Base-by-base conservation (phyloP, 92 coral and sea anemone genomes). In the Chrysogorgia sp. region DNA sequence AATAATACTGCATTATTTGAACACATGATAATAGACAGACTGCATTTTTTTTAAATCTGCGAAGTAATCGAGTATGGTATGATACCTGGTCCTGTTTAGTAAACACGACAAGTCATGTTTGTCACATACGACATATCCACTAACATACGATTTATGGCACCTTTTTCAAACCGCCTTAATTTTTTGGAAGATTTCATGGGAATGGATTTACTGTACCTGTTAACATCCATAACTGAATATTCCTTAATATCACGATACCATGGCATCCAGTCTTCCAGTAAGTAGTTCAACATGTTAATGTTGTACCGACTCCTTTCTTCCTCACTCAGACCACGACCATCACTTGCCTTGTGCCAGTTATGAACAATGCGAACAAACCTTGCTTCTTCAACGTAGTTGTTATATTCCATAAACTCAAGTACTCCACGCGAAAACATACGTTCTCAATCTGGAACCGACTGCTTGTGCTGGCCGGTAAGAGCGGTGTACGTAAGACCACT, bases 401-500 rank as follows among this genome's bases (percentile, higher is more conserved):
- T 55, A 0, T 31, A 15, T 23, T 45, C 61, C 67, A 86, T 50
- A 58, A 74, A 88, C n/a, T 77, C 14, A 5, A 80, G 26, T 15
- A 88, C 81, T 12, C 86, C 86, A 21, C 66, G 33, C 0, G 92
- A 85, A 1, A 84, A 74, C 32, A 88, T 7, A 21, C 69, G 52
- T 26, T 83, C 91, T 6, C 67, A 71, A 74, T 87, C 91, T 22
- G 88, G 78, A 26, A 87, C 85, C 0, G 78, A 74, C 28, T 87
- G 91, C 62, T 87, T 87, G 32, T 83, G 69, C 78, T 79, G 63
- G 1, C 91, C 91, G 1, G 88, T 88, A n/a, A 88, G 56, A n/a
- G 92, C 87, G 10, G 84, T 82, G 43, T 85, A 85, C 10, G 92
- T 88, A 7, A 84, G 77, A 12, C 92, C 92, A 52, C 75, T 88